Conservation (phyloP, 1,140 invertebrate species). For the Ditylenchus dipsaci region DNA sequence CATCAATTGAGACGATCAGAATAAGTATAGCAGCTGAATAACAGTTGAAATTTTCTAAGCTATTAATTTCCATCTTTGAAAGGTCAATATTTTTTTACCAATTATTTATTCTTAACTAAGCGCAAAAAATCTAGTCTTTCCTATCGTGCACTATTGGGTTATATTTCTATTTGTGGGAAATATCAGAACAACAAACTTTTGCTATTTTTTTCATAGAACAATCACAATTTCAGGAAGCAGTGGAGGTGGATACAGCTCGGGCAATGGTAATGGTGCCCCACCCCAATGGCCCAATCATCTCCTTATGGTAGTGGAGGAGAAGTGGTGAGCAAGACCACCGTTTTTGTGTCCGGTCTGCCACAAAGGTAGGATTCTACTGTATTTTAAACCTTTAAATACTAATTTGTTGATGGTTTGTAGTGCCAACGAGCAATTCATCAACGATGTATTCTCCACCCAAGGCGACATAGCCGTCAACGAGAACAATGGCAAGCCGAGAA, state of each 20-base stretch:
- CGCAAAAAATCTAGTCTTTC: background rate
- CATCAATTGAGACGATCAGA: too few relatives aligned
- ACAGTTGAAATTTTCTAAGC: too few relatives aligned
- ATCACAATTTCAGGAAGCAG: background rate
- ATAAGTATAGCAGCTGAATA: too few relatives aligned
- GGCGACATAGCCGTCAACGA: constrained; percentile 20
- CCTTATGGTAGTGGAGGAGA: background rate
- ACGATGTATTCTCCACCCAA: constrained; percentile 23
- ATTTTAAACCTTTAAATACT: background rate
- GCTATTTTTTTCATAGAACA: background rate
- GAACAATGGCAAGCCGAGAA: constrained; percentile 29
- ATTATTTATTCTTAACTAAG: background rate
- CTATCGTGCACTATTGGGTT: background rate
- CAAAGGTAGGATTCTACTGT: constrained; percentile 18
- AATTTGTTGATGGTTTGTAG: constrained; percentile 7
- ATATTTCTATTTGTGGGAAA: too few relatives aligned
- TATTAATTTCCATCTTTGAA: too few relatives aligned
- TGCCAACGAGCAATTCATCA: constrained; percentile 28
- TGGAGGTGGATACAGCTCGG: background rate
- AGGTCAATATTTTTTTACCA: background rate
- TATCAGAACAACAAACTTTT: too few relatives aligned
- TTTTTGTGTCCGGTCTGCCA: constrained; percentile 28
- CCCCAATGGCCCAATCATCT: background rate
- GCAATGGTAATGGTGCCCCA: background rate
- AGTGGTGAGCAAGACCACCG: constrained; percentile 6